Evolutionary conservation across 1,140 invertebrate genomes (phyloP).

Genomic region (Diprion similis): DNA sequence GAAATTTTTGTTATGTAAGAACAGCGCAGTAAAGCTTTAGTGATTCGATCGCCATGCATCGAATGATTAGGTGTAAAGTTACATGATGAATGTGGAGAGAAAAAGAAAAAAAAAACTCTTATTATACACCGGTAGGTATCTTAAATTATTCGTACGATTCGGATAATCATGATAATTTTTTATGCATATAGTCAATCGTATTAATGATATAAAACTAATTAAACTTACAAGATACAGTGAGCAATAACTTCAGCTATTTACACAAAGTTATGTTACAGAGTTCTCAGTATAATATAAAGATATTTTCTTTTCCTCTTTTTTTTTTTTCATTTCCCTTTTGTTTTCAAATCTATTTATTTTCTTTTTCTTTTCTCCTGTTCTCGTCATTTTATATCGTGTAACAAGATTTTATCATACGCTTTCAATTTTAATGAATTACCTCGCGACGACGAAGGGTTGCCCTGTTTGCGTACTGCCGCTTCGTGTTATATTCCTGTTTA

Average conservation of each 20-base stretch:
- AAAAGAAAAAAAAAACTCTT: neutral
- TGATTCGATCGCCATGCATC: too few species aligned
- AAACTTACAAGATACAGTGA: constrained; percentile 60
- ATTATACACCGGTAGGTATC: too few species aligned
- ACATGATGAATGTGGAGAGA: neutral
- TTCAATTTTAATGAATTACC: neutral
- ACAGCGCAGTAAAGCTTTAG: too few species aligned
- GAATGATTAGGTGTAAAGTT: neutral
- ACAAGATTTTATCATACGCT: neutral
- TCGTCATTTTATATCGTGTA: neutral
- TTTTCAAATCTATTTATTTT: constrained; percentile 8
- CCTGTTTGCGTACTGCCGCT: neutral
- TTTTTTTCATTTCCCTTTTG: constrained; percentile 13
- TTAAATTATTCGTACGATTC: neutral
- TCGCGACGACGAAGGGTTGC: neutral
- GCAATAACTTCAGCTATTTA: constrained; percentile 62
- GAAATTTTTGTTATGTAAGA: too few species aligned
- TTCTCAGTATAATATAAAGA: constrained; percentile 47
- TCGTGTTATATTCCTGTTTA: constrained; percentile 39
- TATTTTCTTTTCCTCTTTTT: constrained; percentile 30
- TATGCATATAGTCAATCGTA: neutral
- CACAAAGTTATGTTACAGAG: constrained; percentile 58
- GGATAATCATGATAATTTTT: constrained; percentile 12
- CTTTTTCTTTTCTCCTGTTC: neutral
- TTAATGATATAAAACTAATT: constrained; percentile 54